phyloP scores from a whole-genome alignment of 1,140 invertebrate species.

The Drosophila takahashii region DNA sequence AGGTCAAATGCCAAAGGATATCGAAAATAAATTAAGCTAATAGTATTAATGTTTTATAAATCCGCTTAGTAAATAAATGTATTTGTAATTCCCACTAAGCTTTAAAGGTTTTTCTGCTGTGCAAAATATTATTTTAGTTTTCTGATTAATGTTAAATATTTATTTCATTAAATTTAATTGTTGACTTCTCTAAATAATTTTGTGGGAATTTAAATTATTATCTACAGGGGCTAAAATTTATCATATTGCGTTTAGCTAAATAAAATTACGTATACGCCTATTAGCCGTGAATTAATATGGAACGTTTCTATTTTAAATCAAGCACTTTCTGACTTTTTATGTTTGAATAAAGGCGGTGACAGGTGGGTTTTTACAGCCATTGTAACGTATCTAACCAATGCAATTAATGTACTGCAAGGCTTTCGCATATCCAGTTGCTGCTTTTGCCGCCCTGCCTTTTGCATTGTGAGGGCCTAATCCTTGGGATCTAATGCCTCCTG shows the following conservation, averaged over 20 bases:
- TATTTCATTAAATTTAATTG: background rate
- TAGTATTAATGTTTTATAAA: background rate
- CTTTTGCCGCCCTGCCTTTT: slow-evolving; percentile 3
- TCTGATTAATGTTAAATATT: background rate
- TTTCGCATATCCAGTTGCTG: slow-evolving; percentile 6
- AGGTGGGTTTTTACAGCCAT: background rate
- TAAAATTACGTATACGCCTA: background rate
- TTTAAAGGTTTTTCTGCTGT: background rate
- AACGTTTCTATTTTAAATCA: too few species aligned
- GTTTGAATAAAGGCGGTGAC: too few species aligned
- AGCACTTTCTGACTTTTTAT: too few species aligned
- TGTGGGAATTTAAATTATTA: too few species aligned
- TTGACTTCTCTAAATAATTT: background rate
- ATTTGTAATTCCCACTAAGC: background rate
- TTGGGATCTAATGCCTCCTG: slow-evolving; percentile 13
- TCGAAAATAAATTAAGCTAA: background rate
- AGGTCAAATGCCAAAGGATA: background rate
- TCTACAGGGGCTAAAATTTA: too few species aligned
- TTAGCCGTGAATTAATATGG: background rate
- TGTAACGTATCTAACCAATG: background rate
- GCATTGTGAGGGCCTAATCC: slow-evolving; percentile 25
- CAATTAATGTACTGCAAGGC: slow-evolving; percentile 17
- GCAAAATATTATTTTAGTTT: background rate
- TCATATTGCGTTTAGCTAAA: background rate
- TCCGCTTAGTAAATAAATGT: background rate